phyloP scores from a whole-genome alignment of 2,113 vertebrate species.

The Colius striatus region DNA sequence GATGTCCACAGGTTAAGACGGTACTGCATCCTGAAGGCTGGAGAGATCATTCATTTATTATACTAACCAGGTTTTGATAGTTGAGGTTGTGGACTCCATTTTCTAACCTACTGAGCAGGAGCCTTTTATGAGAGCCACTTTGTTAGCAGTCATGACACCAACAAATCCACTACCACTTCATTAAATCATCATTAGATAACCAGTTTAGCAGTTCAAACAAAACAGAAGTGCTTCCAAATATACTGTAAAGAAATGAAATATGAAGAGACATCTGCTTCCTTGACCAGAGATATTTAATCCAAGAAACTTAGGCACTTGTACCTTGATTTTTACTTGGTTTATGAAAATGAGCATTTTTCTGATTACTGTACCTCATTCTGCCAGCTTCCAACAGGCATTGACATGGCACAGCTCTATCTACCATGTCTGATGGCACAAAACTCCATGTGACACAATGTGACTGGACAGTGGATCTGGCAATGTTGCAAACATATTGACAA shows the following conservation, averaged over 20 bases:
- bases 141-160: not conserved
- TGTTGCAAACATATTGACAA: not conserved
- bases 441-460: not conserved
- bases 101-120: not conserved
- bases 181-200: not conserved
- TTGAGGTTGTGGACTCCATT: not conserved
- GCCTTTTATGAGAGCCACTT: not conserved
- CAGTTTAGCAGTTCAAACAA: not conserved
- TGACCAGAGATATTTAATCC: not conserved
- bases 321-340: not conserved
- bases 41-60: not conserved
- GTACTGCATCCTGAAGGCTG: not conserved
- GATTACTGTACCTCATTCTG: not conserved
- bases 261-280: not conserved
- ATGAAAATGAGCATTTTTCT: not conserved
- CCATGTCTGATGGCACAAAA: not conserved
- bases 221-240: not conserved
- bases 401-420: not conserved
- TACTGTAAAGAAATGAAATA: not conserved
- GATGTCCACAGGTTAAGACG: not conserved
- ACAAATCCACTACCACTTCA: not conserved
- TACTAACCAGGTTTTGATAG: not conserved
- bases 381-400: slow-evolving; percentile 30
- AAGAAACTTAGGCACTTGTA: not conserved
- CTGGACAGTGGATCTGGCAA: not conserved